Percentiles rank a stretch among this genome's conserved stretches.
Conservation (phyloP, 2,113 vertebrate species). For the Holacanthus passer region DNA sequence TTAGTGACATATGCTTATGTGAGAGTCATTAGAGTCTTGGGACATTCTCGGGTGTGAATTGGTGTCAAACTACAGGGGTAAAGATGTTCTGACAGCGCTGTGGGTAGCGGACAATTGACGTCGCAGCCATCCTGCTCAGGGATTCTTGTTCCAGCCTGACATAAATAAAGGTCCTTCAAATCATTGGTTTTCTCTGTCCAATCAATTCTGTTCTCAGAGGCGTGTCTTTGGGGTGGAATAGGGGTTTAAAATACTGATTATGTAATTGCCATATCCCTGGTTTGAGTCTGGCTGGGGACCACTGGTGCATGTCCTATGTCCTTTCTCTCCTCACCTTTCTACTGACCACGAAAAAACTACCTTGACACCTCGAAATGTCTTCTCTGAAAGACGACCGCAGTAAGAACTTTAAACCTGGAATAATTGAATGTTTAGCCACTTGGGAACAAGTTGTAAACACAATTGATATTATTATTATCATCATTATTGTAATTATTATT, state of each 20-base stretch:
- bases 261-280: neutral
- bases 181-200: neutral
- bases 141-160: slow-evolving; percentile 2
- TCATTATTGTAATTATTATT: too few species aligned
- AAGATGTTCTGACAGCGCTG: slow-evolving; percentile 20
- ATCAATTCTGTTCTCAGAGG: neutral
- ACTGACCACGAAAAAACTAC: neutral
- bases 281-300: neutral
- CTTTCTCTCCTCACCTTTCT: neutral
- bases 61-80: slow-evolving; percentile 32
- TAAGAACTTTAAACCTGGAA: neutral
- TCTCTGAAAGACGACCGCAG: too few species aligned
- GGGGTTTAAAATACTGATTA: neutral
- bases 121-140: neutral
- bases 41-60: slow-evolving; percentile 25
- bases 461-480: too few species aligned
- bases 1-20: slow-evolving; percentile 31
- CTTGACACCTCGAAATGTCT: too few species aligned
- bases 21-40: slow-evolving; percentile 28
- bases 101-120: slow-evolving; percentile 29
- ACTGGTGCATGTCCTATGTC: neutral
- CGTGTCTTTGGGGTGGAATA: neutral
- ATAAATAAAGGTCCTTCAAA: slow-evolving; percentile 20
- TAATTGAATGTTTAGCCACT: neutral
- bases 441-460: neutral